phyloP scores from a whole-genome alignment of 2,888 invertebrate genomes.

The Polydrusus pterygomalis region DNA sequence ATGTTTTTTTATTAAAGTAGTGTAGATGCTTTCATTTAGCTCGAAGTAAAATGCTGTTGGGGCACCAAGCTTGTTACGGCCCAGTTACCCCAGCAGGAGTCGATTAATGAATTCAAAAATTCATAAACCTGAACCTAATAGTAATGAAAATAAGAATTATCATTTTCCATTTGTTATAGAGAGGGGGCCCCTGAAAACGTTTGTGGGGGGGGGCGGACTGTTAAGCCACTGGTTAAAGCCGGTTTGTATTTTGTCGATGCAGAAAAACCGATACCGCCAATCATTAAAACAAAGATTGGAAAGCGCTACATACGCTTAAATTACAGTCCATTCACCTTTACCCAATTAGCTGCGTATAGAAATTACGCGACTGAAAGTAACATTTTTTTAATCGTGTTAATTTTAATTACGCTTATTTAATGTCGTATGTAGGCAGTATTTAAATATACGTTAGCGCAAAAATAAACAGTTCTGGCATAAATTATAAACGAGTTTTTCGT shows the following conservation, averaged over 20 bases:
- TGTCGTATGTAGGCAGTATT: neutral
- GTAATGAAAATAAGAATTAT: too few species aligned
- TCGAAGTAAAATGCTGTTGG: too few species aligned
- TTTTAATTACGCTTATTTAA: slow-evolving; percentile 14
- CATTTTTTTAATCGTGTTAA: slow-evolving; percentile 21
- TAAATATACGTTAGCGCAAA: slow-evolving; percentile 14
- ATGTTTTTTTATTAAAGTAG: too few species aligned
- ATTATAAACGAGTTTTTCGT: slow-evolving; percentile 16
- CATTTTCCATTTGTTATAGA: too few species aligned
- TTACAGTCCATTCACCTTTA: slow-evolving; percentile 9
- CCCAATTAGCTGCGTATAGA: neutral
- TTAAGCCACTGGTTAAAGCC: too few species aligned
- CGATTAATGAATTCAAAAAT: too few species aligned
- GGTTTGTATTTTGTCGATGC: neutral
- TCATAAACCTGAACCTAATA: too few species aligned
- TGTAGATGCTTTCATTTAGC: too few species aligned
- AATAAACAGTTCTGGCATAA: slow-evolving; percentile 23
- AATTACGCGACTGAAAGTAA: slow-evolving; percentile 20
- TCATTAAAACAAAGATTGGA: neutral
- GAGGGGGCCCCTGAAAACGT: too few species aligned
- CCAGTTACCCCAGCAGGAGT: too few species aligned
- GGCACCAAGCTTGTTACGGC: too few species aligned
- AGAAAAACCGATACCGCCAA: neutral
- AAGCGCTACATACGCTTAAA: neutral
- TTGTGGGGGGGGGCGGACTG: too few species aligned